Base-by-base conservation (phyloP, 2,888 invertebrate species). In the Chironomus tentans region DNA sequence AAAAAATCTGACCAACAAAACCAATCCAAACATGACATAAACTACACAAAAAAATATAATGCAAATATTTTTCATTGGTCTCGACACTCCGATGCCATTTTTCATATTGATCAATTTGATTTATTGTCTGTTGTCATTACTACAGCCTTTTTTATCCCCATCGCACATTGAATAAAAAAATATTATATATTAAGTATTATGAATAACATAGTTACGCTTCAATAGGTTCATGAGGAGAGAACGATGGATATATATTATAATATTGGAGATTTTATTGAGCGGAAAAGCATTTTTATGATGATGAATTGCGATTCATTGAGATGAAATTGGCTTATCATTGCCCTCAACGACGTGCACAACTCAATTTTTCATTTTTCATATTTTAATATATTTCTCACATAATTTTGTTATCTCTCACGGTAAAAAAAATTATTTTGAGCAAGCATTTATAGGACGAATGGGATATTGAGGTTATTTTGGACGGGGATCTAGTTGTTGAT, bases 41-140 rank as follows among this genome's bases (percentile, higher is more conserved):
- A 22, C 65, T 13, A 21, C 24, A 15, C 65, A 65, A 65, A 18
- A 18, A 65, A 65, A 24, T 13, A 21, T 24, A 65, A 65, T 65
- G 65, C 24, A 65, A 24, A 65, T 65, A 65, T 65, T 65, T 65
- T n/a, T 13, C 65, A 21, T 65, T 65, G 22, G 65, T 65, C 65
- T 24, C 65, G 65, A 65, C 65, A 65, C 65, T 65, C 38, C 21
- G 65, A 65, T 65, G 65, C 24, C 65, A 65, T 65, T 65, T 65
- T 65, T 65, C 65, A 65, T 65, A 65, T 65, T 65, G 65, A 65
- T 65, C 65, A 65, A 65, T 24, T 65, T 65, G 65, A 65, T 65
- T 65, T 65, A 65, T 65, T 65, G 65, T 65, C 65, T 65, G 65
- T 65, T 65, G 65, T 65, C 65, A 65, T 24, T 65, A 22, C 65